Conservation (phyloP, 2,888 invertebrate genomes). For the Elysia crispata region DNA sequence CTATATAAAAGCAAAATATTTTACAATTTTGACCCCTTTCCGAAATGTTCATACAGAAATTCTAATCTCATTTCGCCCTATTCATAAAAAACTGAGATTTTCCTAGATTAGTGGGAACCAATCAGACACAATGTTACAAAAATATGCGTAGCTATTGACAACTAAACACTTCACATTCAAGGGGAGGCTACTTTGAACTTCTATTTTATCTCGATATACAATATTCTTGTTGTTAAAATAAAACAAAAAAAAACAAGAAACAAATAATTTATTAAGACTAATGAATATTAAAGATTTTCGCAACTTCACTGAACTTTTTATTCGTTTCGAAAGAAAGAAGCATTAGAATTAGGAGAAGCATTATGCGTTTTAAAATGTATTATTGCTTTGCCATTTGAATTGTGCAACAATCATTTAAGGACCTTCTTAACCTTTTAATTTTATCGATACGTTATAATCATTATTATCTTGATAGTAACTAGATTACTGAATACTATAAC, state of each 20-base stretch:
- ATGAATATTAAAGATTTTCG: no score
- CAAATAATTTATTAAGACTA: no score
- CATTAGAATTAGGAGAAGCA: not conserved
- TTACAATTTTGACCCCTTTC: not conserved
- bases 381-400: not conserved
- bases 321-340: no score
- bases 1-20: no score
- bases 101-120: conserved; percentile 50
- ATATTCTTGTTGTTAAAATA: no score
- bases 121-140: conserved; percentile 53
- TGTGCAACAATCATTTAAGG: not conserved
- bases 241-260: not conserved
- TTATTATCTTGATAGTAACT: no score
- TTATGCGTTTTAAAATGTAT: not conserved
- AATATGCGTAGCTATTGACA: conserved; percentile 47
- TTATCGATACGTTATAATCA: no score
- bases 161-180: conserved; percentile 29
- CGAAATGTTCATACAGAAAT: not conserved
- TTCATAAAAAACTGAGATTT: not conserved
- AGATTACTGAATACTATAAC: no score
- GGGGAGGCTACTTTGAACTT: conserved; percentile 42
- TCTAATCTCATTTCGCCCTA: not conserved
- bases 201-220: not conserved
- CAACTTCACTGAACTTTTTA: no score
- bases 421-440: not conserved